Conservation (phyloP, 92 coral and sea anemone species). For the Phymanthus crucifer region DNA sequence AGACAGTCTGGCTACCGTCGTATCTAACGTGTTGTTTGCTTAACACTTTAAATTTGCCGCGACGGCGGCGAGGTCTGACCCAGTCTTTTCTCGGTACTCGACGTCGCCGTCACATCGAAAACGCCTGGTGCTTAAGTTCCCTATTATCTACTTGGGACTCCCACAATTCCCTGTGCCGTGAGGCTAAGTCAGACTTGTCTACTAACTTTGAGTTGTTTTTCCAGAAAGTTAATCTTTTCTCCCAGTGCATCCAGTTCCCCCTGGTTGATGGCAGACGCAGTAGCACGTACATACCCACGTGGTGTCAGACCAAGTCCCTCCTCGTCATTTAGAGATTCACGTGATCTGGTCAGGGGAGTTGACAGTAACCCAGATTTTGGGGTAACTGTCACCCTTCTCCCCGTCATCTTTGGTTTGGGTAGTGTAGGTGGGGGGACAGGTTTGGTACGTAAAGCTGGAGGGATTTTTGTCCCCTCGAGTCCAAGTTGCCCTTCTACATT, state of each 20-base stretch:
- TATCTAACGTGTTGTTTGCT: too few relatives aligned
- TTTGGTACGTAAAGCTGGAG: conserved; percentile 38
- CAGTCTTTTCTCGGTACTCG: too few relatives aligned
- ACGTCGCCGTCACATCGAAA: too few relatives aligned
- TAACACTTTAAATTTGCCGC: too few relatives aligned
- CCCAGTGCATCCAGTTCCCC: conserved; percentile 89
- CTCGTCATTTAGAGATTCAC: conserved; percentile 31
- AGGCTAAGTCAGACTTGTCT: too few relatives aligned
- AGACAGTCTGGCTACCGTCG: too few relatives aligned
- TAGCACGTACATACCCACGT: conserved; percentile 80
- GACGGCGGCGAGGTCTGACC: too few relatives aligned
- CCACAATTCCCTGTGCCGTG: too few relatives aligned
- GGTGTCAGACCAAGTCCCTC: conserved; percentile 69
- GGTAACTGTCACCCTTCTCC: conserved; percentile 32
- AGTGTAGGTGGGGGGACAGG: conserved; percentile 68
- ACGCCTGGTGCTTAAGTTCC: too few relatives aligned
- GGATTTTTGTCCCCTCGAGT: conserved; percentile 11
- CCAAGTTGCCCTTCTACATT: conserved; percentile 53
- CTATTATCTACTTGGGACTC: too few relatives aligned
- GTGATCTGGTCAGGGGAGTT: conserved; percentile 29
- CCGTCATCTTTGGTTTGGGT: conserved; percentile 66
- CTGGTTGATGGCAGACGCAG: conserved; percentile 83
- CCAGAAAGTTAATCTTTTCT: conserved; percentile 87
- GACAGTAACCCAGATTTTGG: conserved; percentile 8
- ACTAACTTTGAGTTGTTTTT: too few relatives aligned